These are phyloP conservation scores for Clarias fuscus DNA, from an alignment of 2,797 vertebrate species.

Conservation along the genomic window DNA sequence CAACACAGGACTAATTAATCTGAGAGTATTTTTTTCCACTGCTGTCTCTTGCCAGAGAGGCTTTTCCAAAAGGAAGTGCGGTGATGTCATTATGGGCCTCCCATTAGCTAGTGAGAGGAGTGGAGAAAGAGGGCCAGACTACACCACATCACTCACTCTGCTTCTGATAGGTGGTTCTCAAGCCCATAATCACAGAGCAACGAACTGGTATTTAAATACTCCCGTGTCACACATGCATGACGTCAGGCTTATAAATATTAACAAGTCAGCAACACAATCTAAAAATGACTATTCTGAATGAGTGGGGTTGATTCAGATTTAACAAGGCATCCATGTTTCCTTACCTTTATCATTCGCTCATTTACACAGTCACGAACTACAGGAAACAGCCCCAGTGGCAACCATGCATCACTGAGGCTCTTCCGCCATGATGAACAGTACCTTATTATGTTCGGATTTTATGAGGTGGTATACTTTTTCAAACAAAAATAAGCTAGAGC, in stretches of 20 bases:
- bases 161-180: slow-evolving; percentile 78
- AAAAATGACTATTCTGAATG: slow-evolving; percentile 42
- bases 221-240: slow-evolving; percentile 67
- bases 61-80: slow-evolving; percentile 41
- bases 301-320: slow-evolving; percentile 32
- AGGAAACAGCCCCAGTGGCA: slow-evolving; percentile 27
- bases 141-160: slow-evolving; percentile 79
- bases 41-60: slow-evolving; percentile 69
- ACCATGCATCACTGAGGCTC: background rate
- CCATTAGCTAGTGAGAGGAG: slow-evolving; percentile 63
- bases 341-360: slow-evolving; percentile 35
- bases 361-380: slow-evolving; percentile 40
- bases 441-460: slow-evolving; percentile 40
- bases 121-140: slow-evolving; percentile 71
- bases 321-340: slow-evolving; percentile 23
- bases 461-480: slow-evolving; percentile 43
- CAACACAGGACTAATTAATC: slow-evolving; percentile 49
- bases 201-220: slow-evolving; percentile 79
- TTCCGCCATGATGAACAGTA: slow-evolving; percentile 23
- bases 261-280: slow-evolving; percentile 58
- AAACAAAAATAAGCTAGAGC: slow-evolving; percentile 46
- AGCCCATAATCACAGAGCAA: slow-evolving; percentile 80
- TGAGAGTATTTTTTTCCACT: slow-evolving; percentile 72
- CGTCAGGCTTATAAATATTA: slow-evolving; percentile 78
- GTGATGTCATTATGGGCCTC: slow-evolving; percentile 74